Base-by-base conservation (phyloP, 1,140 invertebrate species). In the Planococcus citri region DNA sequence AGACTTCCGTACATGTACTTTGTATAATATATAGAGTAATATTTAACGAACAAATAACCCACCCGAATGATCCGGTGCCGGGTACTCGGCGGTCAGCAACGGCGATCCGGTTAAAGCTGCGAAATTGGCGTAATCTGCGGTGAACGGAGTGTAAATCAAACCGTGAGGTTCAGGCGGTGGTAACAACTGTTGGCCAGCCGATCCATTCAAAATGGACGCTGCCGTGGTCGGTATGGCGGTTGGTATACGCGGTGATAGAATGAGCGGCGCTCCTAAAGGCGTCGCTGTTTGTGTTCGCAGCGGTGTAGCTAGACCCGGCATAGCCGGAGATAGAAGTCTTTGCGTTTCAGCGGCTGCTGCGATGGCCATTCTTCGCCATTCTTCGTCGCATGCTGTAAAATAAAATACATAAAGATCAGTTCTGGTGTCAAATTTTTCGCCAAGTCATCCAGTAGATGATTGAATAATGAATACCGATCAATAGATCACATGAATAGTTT, bases 31-130 rank as follows among this genome's bases (percentile, higher is more conserved):
- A n/a, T n/a, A n/a, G n/a, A n/a, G n/a, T 33, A 33, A 33, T 33
- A 6, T 24, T 64, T 73, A 76, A 80, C 87, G 88, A 83, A 88
- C 88, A 86, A 90, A 91, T 80, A 91, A 94, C 91, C 91, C 92
- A 94, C 92, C 92, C 85, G 90, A 89, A 86, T 92, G 90, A 83
- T 94, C 90, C 70, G 86, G 83, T 76, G 85, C 82, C 74, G 85
- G 83, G 74, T 89, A 86, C 82, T 93, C 93, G 77, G 92, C 91
- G 74, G 89, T 88, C 75, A 92, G 84, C 73, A 94, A 83, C 70
- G 91, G 90, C 68, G 90, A 88, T 29, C 87, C 86, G 29, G 87
- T 85, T 69, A 94, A 81, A 37, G 91, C 90, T 20, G 91, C 89
- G 79, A 94, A 94, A 78, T 92, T 92, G 76, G 88, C 85, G 80